Evolutionary conservation across 2,113 vertebrate species (phyloP), one percentile per base, ranked within the genome.

Genomic region (Pedionomus torquatus): DNA sequence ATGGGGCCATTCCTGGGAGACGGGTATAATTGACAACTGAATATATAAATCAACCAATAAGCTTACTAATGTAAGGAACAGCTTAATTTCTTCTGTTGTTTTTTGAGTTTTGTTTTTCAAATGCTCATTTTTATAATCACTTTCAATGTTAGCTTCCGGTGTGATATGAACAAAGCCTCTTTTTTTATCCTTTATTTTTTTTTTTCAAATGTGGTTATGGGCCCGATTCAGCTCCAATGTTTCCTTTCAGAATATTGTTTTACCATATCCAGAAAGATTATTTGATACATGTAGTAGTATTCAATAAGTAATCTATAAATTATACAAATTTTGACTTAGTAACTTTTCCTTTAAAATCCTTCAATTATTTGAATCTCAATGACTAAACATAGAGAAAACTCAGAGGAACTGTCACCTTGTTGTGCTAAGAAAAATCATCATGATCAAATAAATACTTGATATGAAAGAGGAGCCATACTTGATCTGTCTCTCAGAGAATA

Each of bases 1-100:
- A n/a, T 49, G 30, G 78, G 9, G 17, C 43, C 85, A 25, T 52
- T 93, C 87, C 75, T 90, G 41, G 16, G 66, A 95, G 81, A 86
- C 30, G 85, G 63, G 72, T 54, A 13, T 37, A 72, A 86, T 85
- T 95, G 94, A 76, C 41, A 94, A n/a, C 1, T 2, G 58, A 80
- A 81, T 43, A 54, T 35, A 85, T 89, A 93, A 92, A 93, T 79
- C 88, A 87, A 83, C 25, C 46, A 74, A 46, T 76, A 69, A 51
- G 3, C 5, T 91, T 55, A 57, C 26, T 80, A 35, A 10, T 74
- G 16, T 66, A 89, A 78, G 18, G 20, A 63, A 94, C 16, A 86
- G 5, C 9, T 75, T 83, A 48, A 35, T 83, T 81, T 9, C 31
- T 69, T 82, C 13, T 48, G 8, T 16, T 49, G 2, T 9, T 31